These are phyloP conservation scores for Hemithea aestivaria DNA, from an alignment of 2,888 invertebrate genomes.

Conservation along the genomic window DNA sequence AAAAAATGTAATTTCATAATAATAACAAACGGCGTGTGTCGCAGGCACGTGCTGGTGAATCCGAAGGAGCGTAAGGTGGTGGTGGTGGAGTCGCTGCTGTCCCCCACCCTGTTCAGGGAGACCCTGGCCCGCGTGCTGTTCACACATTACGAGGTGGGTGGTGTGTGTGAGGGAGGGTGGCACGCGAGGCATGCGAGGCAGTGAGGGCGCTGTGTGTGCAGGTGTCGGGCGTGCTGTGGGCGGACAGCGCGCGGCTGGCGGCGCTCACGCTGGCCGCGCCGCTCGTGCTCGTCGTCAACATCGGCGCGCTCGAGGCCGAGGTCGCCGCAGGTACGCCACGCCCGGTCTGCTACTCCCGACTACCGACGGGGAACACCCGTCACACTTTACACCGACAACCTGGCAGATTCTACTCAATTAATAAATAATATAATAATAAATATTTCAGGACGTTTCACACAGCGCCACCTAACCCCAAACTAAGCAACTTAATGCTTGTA, in stretches of 20 bases:
- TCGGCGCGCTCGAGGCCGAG: slow-evolving; percentile 91
- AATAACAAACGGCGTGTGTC: too few species aligned
- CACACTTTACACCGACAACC: too few species aligned
- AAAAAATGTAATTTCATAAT: too few species aligned
- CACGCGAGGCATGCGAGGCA: background rate
- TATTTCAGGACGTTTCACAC: too few species aligned
- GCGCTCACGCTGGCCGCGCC: slow-evolving; percentile 88
- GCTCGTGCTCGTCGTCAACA: slow-evolving; percentile 89
- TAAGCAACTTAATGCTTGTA: too few species aligned
- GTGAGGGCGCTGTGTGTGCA: slow-evolving; percentile 32
- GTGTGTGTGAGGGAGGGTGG: background rate
- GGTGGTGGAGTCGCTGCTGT: slow-evolving; percentile 93
- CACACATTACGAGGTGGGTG: slow-evolving; percentile 95
- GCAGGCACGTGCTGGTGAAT: slow-evolving; percentile 91
- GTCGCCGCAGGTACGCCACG: slow-evolving; percentile 54
- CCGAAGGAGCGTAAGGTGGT: slow-evolving; percentile 96
- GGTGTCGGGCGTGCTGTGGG: slow-evolving; percentile 86
- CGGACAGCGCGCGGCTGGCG: slow-evolving; percentile 91
- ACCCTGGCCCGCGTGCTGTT: slow-evolving; percentile 95
- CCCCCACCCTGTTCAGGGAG: slow-evolving; percentile 90
- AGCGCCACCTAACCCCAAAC: too few species aligned
- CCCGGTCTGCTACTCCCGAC: background rate
- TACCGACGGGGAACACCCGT: too few species aligned
- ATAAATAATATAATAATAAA: too few species aligned
- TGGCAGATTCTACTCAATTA: too few species aligned